Evolutionary conservation across 2,888 invertebrate species (phyloP).

Genomic region (Campoplex capitator): DNA sequence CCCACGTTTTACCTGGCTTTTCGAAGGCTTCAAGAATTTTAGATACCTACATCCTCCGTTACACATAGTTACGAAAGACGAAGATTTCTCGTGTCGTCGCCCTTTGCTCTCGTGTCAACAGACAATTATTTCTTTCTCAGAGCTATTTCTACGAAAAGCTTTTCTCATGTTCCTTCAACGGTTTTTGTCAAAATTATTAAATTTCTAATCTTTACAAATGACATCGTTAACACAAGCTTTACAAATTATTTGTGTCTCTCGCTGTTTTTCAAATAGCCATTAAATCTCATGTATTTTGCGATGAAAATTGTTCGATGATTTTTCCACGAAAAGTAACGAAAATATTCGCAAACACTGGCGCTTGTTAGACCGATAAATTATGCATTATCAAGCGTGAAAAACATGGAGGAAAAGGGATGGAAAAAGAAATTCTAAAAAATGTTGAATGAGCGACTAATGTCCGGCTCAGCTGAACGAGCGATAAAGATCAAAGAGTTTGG

Average conservation of each 20-base stretch:
- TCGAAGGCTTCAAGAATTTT: neutral
- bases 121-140: neutral
- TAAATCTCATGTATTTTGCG: neutral
- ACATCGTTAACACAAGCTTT: neutral
- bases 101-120: neutral
- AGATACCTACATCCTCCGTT: constrained; percentile 1
- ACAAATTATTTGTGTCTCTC: neutral
- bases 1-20: constrained; percentile 2
- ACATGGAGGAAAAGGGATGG: neutral
- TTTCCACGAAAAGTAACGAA: neutral
- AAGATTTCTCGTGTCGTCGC: neutral
- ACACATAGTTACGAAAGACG: constrained; percentile 9
- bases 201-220: neutral
- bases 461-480: constrained; percentile 60
- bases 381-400: constrained; percentile 28
- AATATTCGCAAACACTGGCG: constrained; percentile 1
- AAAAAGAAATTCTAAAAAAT: constrained; percentile 3
- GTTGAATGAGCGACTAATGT: constrained; percentile 57
- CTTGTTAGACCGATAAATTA: constrained; percentile 45
- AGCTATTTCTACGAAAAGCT: neutral
- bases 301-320: neutral
- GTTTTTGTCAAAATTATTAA: neutral
- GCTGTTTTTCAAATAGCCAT: neutral
- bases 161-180: neutral
- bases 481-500: constrained; percentile 66